Percentiles rank a stretch among this genome's conserved stretches.
These are phyloP conservation scores for Meiosimyza decipiens DNA, from an alignment of 2,888 invertebrate species.

Conservation along the genomic window DNA sequence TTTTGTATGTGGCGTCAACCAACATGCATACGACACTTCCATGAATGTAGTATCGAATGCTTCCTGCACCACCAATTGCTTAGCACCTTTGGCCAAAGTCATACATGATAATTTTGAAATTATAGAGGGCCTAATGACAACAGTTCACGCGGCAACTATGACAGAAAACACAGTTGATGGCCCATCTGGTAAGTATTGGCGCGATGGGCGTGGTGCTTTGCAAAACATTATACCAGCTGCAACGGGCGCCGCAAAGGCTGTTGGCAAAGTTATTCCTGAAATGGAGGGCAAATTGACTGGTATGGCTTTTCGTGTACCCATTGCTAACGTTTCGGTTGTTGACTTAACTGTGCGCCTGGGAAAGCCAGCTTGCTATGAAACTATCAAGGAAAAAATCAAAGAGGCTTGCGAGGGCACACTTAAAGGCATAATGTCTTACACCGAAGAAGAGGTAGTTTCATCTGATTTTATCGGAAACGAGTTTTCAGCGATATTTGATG, in stretches of 20 bases:
- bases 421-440: constrained; percentile 93
- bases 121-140: constrained; percentile 94
- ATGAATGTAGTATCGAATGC: constrained; percentile 94
- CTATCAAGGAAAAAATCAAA: constrained; percentile 90
- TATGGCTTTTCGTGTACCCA: constrained; percentile 99
- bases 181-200: constrained; percentile 92
- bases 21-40: constrained; percentile 87
- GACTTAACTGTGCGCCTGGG: constrained; percentile 91
- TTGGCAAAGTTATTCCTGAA: constrained; percentile 98
- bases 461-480: constrained; percentile 93
- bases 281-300: constrained; percentile 98
- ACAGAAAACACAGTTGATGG: constrained; percentile 99
- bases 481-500: constrained; percentile 96
- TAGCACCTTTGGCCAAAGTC: constrained; percentile 96
- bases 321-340: constrained; percentile 97
- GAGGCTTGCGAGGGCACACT: constrained; percentile 86
- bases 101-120: constrained; percentile 97
- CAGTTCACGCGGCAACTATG: constrained; percentile 97
- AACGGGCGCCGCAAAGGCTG: constrained; percentile 99
- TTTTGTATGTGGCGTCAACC: constrained; percentile 98
- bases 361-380: constrained; percentile 88
- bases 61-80: constrained; percentile 98
- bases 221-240: constrained; percentile 99
- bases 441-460: constrained; percentile 96
- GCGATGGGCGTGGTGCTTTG: constrained; percentile 97